Evolutionary conservation across 2,113 vertebrate genomes (phyloP).

Genomic region (Elgaria multicarinata): DNA sequence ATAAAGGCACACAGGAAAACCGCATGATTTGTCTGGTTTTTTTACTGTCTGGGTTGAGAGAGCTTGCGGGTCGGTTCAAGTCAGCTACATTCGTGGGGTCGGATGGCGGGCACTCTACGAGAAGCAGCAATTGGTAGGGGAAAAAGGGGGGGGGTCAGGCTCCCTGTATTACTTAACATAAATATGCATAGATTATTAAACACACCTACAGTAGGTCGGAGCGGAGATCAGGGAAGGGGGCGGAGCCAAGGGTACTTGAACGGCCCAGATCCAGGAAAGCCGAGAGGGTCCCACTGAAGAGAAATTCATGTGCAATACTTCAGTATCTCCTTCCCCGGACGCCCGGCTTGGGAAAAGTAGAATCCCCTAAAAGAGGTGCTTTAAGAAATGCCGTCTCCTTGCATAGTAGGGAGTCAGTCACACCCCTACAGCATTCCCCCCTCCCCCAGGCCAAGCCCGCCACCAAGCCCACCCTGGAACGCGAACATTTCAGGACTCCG

Average conservation of each 20-base stretch:
- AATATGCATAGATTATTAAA: constrained; percentile 30
- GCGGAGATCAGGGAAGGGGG: fast-evolving
- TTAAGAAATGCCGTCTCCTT: background rate
- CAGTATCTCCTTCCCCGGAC: background rate
- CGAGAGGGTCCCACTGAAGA: background rate
- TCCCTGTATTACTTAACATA: background rate
- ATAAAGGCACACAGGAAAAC: background rate
- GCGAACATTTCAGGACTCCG: background rate
- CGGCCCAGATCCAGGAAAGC: background rate
- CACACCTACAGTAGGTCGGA: background rate
- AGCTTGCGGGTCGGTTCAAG: background rate
- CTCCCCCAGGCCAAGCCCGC: no score
- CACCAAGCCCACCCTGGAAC: no score
- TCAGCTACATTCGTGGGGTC: constrained; percentile 5
- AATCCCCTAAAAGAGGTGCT: background rate
- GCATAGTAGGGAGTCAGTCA: background rate
- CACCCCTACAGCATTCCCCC: background rate
- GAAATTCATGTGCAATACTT: constrained; percentile 25
- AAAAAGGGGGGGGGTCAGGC: background rate
- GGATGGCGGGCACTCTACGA: background rate
- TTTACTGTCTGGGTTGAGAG: constrained; percentile 21
- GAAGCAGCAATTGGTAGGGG: background rate
- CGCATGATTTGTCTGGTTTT: background rate
- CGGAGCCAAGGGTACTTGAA: no score
- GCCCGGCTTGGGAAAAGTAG: background rate